phyloP scores from a whole-genome alignment of 2,113 vertebrate species.

The Pelecanus crispus region DNA sequence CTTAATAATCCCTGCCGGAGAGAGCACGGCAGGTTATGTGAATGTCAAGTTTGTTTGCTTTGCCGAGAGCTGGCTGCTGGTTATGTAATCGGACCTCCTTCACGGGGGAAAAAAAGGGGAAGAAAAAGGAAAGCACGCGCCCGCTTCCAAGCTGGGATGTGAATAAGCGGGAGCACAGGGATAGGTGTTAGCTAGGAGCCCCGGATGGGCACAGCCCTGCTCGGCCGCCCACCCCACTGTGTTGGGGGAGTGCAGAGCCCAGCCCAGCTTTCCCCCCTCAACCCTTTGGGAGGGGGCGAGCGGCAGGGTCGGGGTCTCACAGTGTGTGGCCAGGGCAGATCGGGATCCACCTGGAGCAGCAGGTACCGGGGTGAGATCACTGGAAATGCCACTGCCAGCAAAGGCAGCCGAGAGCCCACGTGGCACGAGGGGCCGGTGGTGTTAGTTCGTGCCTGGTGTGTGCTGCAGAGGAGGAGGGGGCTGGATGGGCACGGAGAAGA shows the following conservation, averaged over 20 bases:
- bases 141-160: background rate
- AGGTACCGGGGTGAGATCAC: rapidly evolving
- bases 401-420: rapidly evolving
- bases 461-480: background rate
- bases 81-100: slow-evolving; percentile 32
- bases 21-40: slow-evolving; percentile 34
- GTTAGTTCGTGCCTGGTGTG: rapidly evolving
- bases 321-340: background rate
- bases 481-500: background rate
- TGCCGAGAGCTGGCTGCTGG: slow-evolving; percentile 23
- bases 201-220: background rate
- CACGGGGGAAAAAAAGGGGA: background rate
- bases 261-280: background rate
- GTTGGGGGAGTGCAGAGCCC: background rate
- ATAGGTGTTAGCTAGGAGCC: background rate
- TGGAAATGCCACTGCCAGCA: background rate
- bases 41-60: slow-evolving; percentile 52
- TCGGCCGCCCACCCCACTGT: rapidly evolving
- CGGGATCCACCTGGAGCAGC: background rate
- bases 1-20: slow-evolving; percentile 48
- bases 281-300: background rate
- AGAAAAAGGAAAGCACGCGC: background rate
- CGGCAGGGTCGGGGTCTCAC: rapidly evolving
- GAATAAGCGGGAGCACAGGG: background rate
- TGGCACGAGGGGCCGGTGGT: rapidly evolving